Evolutionary conservation across 2,797 vertebrate species (phyloP).

Genomic region (Coracias cyanogaster): DNA sequence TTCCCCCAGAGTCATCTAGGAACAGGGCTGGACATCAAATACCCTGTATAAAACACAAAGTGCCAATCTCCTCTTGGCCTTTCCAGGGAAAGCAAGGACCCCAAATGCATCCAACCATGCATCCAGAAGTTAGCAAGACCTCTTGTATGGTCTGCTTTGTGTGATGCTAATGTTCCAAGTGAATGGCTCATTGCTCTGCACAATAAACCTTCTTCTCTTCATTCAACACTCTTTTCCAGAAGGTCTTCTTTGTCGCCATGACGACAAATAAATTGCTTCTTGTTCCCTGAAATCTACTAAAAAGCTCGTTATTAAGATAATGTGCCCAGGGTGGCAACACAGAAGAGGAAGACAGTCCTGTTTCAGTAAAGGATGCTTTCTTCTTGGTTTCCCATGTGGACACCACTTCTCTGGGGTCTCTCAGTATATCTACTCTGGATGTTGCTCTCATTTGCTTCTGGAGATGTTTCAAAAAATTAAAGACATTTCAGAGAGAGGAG

Average conservation of each 20-base stretch:
- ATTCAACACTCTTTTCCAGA: constrained; percentile 64
- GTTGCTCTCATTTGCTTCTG: background rate
- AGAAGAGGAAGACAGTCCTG: constrained; percentile 7
- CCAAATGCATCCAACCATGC: background rate
- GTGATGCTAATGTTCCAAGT: constrained; percentile 54
- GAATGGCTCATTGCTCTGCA: constrained; percentile 68
- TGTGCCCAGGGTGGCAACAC: constrained; percentile 31
- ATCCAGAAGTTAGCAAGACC: constrained; percentile 55
- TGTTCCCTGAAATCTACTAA: constrained; percentile 68
- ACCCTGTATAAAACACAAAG: background rate
- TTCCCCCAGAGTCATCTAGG: constrained; percentile 6
- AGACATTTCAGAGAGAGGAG: background rate
- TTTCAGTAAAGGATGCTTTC: background rate
- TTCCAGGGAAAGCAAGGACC: constrained; percentile 26
- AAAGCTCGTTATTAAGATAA: constrained; percentile 70
- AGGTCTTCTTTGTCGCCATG: constrained; percentile 70
- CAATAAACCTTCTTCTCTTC: constrained; percentile 71
- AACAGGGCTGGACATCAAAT: constrained; percentile 18
- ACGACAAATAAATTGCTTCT: constrained; percentile 69
- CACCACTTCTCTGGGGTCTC: background rate
- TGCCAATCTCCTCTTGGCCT: background rate
- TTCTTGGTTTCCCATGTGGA: background rate
- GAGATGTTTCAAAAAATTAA: background rate
- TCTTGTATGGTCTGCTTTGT: constrained; percentile 61
- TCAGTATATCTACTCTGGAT: background rate